Evolutionary conservation across 2,797 vertebrate species (phyloP), one percentile per base, ranked within the genome.

Genomic region (Alectoris magna): DNA sequence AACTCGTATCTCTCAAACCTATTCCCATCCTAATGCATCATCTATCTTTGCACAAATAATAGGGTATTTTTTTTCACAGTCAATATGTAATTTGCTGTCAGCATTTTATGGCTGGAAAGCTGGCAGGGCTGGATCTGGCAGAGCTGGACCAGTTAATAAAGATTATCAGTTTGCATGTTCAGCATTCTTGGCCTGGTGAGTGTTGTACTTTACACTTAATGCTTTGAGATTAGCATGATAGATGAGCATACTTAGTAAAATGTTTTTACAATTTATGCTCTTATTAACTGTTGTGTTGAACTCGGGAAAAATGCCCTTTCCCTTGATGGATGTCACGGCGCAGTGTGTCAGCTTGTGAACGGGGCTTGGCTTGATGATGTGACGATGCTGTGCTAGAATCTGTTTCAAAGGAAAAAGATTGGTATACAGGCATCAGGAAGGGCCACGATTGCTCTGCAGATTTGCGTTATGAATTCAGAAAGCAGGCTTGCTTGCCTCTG

Each of bases 171-270:
- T 69, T 73, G 73, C 84, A 14, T 88, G 46, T 92, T 93, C 91
- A 84, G 56, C 88, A 90, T 96, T 92, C 90, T 91, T 96, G 91
- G 78, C 82, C 78, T 62, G 77, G 55, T 62, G 41, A 88, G 79
- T 73, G 76, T 91, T 82, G 66, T 70, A 63, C 94, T 92, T 95
- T 90, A 84, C 74, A 76, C 83, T 93, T 89, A 80, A 46, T 78
- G 55, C 88, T 89, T 94, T 89, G 84, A 96, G 93, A 96, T 92
- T 90, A 96, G 80, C 74, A 41, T 95, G 92, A 96, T 94, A 94
- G 46, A 92, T 92, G 79, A 82, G 58, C 4, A 13, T 82, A 49
- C 85, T 94, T 53, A 70, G 59, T 73, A 92, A 62, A 86, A 82
- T 75, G 66, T 91, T 96, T 93, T 85, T 84, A 27, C 70, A 71